phyloP scores from a whole-genome alignment of 2,888 invertebrate genomes.

The Brachyopa scutellaris region DNA sequence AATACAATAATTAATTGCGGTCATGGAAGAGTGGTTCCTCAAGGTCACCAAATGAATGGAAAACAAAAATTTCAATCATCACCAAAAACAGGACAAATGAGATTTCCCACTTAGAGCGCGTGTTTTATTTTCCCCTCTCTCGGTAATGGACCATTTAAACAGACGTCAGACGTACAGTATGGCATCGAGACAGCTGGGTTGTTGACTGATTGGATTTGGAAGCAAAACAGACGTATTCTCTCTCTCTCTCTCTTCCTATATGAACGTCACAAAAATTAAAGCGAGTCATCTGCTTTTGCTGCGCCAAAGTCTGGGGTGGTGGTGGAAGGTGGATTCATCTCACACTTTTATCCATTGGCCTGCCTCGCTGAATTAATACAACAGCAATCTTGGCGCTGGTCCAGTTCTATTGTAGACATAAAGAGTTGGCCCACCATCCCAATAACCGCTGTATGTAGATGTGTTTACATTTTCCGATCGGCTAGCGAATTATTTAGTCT shows the following conservation, averaged over 20 bases:
- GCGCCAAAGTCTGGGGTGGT: constrained; percentile 4
- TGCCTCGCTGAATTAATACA: constrained; percentile 31
- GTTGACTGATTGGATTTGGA: constrained; percentile 31
- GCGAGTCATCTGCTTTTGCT: constrained; percentile 30
- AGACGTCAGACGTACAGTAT: constrained; percentile 30
- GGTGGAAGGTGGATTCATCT: not conserved
- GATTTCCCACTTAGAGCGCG: not conserved
- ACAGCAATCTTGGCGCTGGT: constrained; percentile 24
- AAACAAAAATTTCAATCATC: no score
- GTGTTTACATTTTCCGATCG: constrained; percentile 32
- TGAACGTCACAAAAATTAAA: constrained; percentile 8
- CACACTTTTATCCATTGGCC: not conserved
- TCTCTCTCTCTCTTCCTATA: not conserved
- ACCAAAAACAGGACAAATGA: no score
- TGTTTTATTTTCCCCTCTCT: not conserved
- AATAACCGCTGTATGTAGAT: not conserved
- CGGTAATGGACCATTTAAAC: constrained; percentile 19
- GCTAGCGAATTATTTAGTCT: constrained; percentile 32
- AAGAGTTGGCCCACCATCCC: constrained; percentile 20
- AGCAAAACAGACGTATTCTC: no score
- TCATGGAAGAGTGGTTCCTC: no score
- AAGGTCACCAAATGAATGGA: no score
- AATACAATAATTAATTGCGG: no score
- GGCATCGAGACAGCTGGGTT: constrained; percentile 11
- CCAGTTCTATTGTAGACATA: constrained; percentile 35